Conservation (phyloP, 2,888 invertebrate genomes). For the Cephalotes varians region DNA sequence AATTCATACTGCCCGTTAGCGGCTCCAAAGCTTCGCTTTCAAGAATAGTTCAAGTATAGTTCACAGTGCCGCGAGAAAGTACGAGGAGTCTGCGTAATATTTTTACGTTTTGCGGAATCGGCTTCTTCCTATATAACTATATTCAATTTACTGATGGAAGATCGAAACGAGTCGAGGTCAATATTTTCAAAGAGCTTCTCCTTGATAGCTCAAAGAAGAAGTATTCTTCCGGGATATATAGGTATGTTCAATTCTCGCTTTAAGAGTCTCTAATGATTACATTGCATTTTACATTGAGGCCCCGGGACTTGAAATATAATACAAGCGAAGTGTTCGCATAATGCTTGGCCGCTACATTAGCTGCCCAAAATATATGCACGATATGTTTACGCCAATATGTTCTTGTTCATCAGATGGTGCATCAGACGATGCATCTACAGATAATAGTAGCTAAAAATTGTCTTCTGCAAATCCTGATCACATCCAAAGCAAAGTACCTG, state of each 20-base stretch:
- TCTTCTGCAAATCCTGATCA: background rate
- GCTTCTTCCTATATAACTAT: slow-evolving; percentile 22
- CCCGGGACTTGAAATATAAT: slow-evolving; percentile 36
- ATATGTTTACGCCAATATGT: slow-evolving; percentile 24
- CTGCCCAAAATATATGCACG: slow-evolving; percentile 1
- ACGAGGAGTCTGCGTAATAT: background rate
- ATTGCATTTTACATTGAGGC: slow-evolving; percentile 39
- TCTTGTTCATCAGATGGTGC: slow-evolving; percentile 44
- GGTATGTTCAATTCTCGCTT: slow-evolving; percentile 25
- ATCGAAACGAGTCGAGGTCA: slow-evolving; percentile 45
- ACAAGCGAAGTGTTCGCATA: slow-evolving; percentile 10
- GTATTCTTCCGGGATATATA: slow-evolving; percentile 40
- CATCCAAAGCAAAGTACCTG: background rate
- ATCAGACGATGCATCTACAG: slow-evolving; percentile 11
- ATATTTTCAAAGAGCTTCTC: slow-evolving; percentile 44
- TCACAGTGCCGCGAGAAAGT: slow-evolving; percentile 10
- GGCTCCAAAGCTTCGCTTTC: background rate
- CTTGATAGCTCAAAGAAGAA: slow-evolving; percentile 36
- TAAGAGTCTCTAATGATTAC: slow-evolving; percentile 44
- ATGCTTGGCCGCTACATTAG: slow-evolving; percentile 7
- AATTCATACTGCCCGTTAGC: too few relatives aligned
- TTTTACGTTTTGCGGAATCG: slow-evolving; percentile 29
- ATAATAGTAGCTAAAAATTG: slow-evolving; percentile 26
- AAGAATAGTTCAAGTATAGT: slow-evolving; percentile 22
- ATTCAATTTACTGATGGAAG: slow-evolving; percentile 35